Evolutionary conservation across 2,888 invertebrate species (phyloP), one percentile per base, ranked within the genome.

Genomic region (Drosophila birchii): DNA sequence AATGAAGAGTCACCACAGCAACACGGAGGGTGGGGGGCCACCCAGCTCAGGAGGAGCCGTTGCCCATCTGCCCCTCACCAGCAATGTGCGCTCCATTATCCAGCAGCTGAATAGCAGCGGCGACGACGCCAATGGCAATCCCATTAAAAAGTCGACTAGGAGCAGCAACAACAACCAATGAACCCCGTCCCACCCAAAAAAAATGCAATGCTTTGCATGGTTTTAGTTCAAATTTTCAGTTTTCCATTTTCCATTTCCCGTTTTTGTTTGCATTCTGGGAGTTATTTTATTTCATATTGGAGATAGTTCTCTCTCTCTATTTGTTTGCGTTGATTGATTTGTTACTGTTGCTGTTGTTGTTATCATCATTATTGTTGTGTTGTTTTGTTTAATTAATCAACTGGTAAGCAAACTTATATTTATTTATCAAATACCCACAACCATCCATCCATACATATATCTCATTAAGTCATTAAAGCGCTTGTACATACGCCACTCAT

Each of bases 1-100:
- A 83, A 94, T 95, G 94, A 95, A 93, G 80, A 93, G 68, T 56
- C 79, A 93, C 78, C 85, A 87, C 23, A 29, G 66, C 51, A 80
- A 67, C 49, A 54, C 29, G 0, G 80, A 82, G 16, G 34, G 43
- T 2, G n/a, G 68, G 11, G 32, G 61, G 12, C 34, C 55, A 14
- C 47, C 56, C 63, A 45, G 6, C 57, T 26, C 54, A 23, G 56
- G 39, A 41, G 23, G 34, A 16, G 75, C 80, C 16, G 72, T 63
- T 41, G 77, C 80, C 32, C 74, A 69, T 45, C 41, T 85, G 79
- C 84, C 84, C 34, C 72, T 85, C 63, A 85, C 84, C 59, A 81
- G 79, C 76, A 88, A 81, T 69, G 86, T 91, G 61, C 89, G 90
- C 56, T 86, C 88, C 29, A 90, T 91, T 20, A 89, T 90, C 43